Conservation (phyloP, 2,113 vertebrate species). For the Oreochromis tanganicae region DNA sequence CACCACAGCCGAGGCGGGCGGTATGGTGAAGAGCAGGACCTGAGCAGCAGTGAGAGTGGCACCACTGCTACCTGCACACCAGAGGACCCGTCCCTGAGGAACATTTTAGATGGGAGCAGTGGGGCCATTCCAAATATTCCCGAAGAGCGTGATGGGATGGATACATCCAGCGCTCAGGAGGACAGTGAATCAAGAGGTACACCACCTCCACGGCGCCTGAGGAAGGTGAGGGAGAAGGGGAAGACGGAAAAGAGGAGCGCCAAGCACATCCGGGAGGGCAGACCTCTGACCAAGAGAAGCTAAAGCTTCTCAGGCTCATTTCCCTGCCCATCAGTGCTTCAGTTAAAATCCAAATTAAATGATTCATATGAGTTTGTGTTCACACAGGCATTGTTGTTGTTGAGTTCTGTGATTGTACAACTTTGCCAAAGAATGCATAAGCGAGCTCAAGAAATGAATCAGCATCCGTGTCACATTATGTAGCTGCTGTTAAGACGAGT, state of each 20-base stretch:
- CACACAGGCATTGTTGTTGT: conserved; percentile 51
- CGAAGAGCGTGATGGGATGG: conserved; percentile 69
- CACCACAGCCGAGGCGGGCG: conserved; percentile 54
- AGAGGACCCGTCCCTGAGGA: conserved; percentile 83
- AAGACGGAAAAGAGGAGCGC: conserved; percentile 68
- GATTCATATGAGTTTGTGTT: neutral
- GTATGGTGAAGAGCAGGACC: conserved; percentile 81
- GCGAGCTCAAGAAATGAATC: conserved; percentile 4
- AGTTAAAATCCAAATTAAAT: neutral
- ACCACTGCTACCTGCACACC: conserved; percentile 84
- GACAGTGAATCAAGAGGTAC: conserved; percentile 72
- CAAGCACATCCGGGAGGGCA: conserved; percentile 66
- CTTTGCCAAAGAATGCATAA: conserved; percentile 59
- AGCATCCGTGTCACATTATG: neutral
- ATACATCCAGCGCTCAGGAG: conserved; percentile 70
- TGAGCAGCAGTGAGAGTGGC: conserved; percentile 91
- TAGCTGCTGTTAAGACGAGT: neutral
- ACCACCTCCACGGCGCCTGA: conserved; percentile 71
- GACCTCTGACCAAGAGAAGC: conserved; percentile 61
- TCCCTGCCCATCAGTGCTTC: neutral
- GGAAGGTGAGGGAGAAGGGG: conserved; percentile 72
- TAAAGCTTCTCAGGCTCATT: conserved; percentile 12
- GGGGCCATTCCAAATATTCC: conserved; percentile 72
- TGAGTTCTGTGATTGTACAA: conserved; percentile 42
- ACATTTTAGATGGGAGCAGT: conserved; percentile 77